Percentiles rank a stretch among this genome's conserved stretches.
Evolutionary conservation across 1,140 invertebrate species (phyloP).

Genomic region (Nixonia krombeini): DNA sequence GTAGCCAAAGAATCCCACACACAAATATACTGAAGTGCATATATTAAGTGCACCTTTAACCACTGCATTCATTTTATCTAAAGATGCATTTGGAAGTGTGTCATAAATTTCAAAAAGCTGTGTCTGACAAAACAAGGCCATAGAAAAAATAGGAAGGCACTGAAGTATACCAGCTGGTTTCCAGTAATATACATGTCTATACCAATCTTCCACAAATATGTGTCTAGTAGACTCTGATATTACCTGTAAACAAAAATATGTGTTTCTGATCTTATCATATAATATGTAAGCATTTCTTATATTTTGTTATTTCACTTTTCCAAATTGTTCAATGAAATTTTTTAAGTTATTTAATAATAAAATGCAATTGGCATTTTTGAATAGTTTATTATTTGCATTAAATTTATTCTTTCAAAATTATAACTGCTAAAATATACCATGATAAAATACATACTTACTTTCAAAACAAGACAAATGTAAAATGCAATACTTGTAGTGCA

Average conservation of each 20-base stretch:
- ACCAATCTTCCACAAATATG: slow-evolving; percentile 82
- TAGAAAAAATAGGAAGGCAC: slow-evolving; percentile 94
- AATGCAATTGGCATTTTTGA: no score
- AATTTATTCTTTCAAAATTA: no score
- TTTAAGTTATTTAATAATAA: no score
- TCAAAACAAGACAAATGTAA: slow-evolving; percentile 89
- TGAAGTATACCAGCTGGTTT: slow-evolving; percentile 86
- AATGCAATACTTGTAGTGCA: slow-evolving; percentile 92
- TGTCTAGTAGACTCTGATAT: slow-evolving; percentile 79
- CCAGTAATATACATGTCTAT: slow-evolving; percentile 85
- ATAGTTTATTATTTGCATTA: no score
- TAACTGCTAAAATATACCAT: no score
- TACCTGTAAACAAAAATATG: slow-evolving; percentile 21
- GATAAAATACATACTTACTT: slow-evolving; percentile 74
- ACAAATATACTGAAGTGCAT: slow-evolving; percentile 88
- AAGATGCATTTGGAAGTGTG: slow-evolving; percentile 85
- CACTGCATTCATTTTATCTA: slow-evolving; percentile 91
- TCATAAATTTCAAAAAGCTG: slow-evolving; percentile 98
- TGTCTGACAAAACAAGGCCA: slow-evolving; percentile 96
- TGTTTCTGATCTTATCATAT: no score
- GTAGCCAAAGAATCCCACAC: slow-evolving; percentile 95
- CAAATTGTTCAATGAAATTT: no score
- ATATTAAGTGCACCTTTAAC: slow-evolving; percentile 91
- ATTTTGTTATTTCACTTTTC: no score
- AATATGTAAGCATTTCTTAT: no score